Base-by-base conservation (phyloP, 2,113 vertebrate genomes). In the Pachypanchax playfairii region DNA sequence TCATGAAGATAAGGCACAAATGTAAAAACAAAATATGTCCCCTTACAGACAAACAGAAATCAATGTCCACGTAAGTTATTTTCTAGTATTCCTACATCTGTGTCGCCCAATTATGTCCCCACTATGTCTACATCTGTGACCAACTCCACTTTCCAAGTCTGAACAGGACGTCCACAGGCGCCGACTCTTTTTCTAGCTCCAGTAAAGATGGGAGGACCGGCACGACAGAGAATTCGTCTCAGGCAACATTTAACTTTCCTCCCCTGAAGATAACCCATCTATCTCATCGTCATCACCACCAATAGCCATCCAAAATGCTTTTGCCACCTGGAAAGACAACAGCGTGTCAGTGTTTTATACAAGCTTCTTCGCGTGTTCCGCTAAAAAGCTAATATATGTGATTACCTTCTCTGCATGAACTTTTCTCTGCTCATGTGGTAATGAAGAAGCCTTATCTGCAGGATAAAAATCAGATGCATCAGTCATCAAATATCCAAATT, bases 261-360 rank as follows among this genome's bases (percentile, higher is more conserved):
- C 97, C 1, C 95, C 97, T 0, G 96, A 98, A 43, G 96, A 99
- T 60, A 96, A 89, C 3, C 96, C 94, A 56, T 96, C 97, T 7
- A 98, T 96, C 85, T 99, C 97, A 58, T 98, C 97, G 57, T 94
- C 90, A 87, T 99, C 96, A 26, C 97, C 97, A 49, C 97, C 95
- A 4, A 99, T 98, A 0, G 97, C 97, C 94, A 95, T 98, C 97
- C 97, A 99, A 90, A 99, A 99, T 0, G 97, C 97, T 89, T 98
- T 99, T 77, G 97, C 95, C 67, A 99, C 97, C 97, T 99, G 65
- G 29, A 33, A 73, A 79, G 7, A 10, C 75, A 8, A 74, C 43
- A 51, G 28, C 6, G 24, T 35, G 4, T 47, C 26, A 33, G 7
- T 5, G 36, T 3, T 6, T 10, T 15, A 22, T 12, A 10, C 6